Base-by-base conservation (phyloP, 2,113 vertebrate species). In the Trichechus manatus region DNA sequence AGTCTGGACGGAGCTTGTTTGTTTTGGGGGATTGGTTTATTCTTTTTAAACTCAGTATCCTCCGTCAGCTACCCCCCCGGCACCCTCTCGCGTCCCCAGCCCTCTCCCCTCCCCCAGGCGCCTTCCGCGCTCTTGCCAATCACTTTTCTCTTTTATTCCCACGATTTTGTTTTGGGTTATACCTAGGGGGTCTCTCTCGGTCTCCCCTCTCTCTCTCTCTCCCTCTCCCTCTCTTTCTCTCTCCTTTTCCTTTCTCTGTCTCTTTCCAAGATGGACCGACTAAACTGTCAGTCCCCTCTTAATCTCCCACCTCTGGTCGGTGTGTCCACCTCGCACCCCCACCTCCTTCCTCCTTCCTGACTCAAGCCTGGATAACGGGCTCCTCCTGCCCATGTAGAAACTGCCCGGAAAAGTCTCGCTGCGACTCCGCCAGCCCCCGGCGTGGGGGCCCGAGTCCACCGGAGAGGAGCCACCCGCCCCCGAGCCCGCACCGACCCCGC, bases 141-240 rank as follows among this genome's bases (percentile, higher is more conserved):
- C 98, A 97, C 96, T 98, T 98, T 97, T 97, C 96, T 82, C 93
- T 98, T 96, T 97, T 94, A 97, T 97, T 98, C 98, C 97, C 97
- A 98, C 97, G 97, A 98, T 96, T 98, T 95, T 96, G 96, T 97
- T 96, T 84, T 85, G 87, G 94, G 94, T 98, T 98, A 98, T 98
- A 98, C 98, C 98, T 97, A 96, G 92, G 97, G 95, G 78, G 53
- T 95, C 86, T 72, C 89, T 64, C 53, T 92, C 79, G 42, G 87
- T 61, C 85, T 63, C 78, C 78, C 29, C 85, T 42, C 85, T 50
- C 66, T 56, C 87, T 20, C 53, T 33, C 75, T n/a, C 72, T 61
- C 72, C 29, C 36, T 61, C 17, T 39, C 72, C 29, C 79, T 31
- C 53, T 36, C 86, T n/a, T 95, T 31, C 36, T 3, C 72, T 20